Evolutionary conservation across 2,888 invertebrate genomes (phyloP).

Genomic region (Nezara viridula): DNA sequence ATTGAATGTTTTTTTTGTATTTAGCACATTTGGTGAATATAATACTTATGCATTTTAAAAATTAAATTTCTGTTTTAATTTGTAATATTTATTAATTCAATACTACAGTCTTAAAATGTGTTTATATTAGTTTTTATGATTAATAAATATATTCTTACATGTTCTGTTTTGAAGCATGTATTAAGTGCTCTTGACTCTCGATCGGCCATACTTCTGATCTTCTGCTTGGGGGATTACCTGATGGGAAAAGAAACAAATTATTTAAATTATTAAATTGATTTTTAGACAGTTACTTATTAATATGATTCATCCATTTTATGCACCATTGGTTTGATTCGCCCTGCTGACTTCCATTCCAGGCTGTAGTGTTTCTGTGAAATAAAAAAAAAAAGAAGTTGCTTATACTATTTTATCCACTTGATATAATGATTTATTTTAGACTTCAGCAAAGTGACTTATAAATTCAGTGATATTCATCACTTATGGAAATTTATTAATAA

Average conservation of each 20-base stretch:
- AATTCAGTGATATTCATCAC: neutral
- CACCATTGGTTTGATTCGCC: constrained; percentile 24
- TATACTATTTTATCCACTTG: neutral
- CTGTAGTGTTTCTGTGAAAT: constrained; percentile 22
- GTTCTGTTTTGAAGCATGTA: constrained; percentile 33
- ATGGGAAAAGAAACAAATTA: neutral
- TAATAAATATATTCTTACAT: constrained; percentile 23
- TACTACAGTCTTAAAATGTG: neutral
- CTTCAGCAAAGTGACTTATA: neutral
- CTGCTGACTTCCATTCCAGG: constrained; percentile 27
- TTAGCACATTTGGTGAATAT: too few relatives aligned
- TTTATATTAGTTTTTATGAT: neutral
- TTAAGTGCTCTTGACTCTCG: constrained; percentile 54
- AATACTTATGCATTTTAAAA: too few relatives aligned
- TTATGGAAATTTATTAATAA: neutral
- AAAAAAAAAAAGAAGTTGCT: neutral
- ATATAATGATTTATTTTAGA: neutral
- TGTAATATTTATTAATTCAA: neutral
- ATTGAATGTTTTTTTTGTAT: too few relatives aligned
- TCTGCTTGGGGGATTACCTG: constrained; percentile 26
- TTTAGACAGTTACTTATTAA: neutral
- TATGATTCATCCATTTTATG: neutral
- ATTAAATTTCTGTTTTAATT: neutral
- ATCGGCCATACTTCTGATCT: constrained; percentile 56
- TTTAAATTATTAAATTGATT: neutral